These are phyloP conservation scores for Sebastes kiyomatsui DNA, from an alignment of 2,797 vertebrate species.

Conservation along the genomic window DNA sequence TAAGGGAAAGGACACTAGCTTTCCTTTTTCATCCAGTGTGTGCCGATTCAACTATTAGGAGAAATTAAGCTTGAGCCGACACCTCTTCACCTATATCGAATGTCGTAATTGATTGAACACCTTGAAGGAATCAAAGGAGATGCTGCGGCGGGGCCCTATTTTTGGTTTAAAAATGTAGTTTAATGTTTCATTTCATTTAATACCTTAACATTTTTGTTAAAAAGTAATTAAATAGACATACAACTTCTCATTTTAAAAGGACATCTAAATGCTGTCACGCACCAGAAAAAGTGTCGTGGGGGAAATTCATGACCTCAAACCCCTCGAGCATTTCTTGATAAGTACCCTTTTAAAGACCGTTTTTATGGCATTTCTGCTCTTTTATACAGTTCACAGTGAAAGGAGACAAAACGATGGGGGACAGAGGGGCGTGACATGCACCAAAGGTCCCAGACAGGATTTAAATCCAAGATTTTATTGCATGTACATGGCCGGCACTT, in stretches of 20 bases:
- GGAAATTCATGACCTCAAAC: slow-evolving; percentile 19
- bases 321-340: slow-evolving; percentile 29
- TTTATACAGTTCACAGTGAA: slow-evolving; percentile 35
- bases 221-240: background rate
- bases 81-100: background rate
- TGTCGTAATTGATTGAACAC: background rate
- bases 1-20: background rate
- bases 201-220: background rate
- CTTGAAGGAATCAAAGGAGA: background rate
- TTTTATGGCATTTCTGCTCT: slow-evolving; percentile 41
- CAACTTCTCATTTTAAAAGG: background rate
- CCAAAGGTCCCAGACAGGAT: slow-evolving; percentile 33
- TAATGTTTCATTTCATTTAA: background rate
- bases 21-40: background rate
- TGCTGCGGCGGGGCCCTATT: background rate
- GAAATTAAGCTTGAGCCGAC: background rate
- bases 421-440: slow-evolving; percentile 17
- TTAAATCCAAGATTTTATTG: slow-evolving; percentile 32
- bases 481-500: background rate
- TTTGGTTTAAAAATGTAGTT: background rate
- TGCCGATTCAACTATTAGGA: background rate
- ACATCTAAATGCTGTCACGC: background rate
- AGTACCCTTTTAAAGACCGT: slow-evolving; percentile 46
- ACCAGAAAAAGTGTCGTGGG: background rate
- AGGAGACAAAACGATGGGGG: slow-evolving; percentile 1